Conservation (phyloP, 2,888 invertebrate species). For the Xiphydria camelus region DNA sequence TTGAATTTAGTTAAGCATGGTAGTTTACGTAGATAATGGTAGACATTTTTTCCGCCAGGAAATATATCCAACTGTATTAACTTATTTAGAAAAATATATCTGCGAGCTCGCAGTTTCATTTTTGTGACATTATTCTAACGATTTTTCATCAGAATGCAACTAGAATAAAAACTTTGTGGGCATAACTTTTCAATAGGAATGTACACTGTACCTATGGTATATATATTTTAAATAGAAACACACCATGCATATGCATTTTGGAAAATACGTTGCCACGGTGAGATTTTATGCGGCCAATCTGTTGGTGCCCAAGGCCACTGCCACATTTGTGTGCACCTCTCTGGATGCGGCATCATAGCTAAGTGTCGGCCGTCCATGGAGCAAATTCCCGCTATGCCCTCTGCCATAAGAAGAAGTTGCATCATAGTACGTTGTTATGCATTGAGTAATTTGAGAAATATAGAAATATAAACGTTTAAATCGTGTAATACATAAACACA, state of each 20-base stretch:
- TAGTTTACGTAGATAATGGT: too few species aligned
- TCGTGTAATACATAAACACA: too few species aligned
- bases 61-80: too few species aligned
- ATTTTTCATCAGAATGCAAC: background rate
- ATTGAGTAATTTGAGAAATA: background rate
- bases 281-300: conserved; percentile 61
- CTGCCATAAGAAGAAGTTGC: conserved; percentile 45
- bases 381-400: conserved; percentile 87
- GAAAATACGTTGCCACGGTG: conserved; percentile 93
- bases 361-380: conserved; percentile 91
- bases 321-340: conserved; percentile 86
- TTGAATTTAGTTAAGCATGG: too few species aligned
- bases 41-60: too few species aligned
- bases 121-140: too few species aligned
- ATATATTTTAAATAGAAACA: conserved; percentile 1
- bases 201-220: background rate
- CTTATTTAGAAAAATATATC: too few species aligned
- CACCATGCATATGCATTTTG: conserved; percentile 83
- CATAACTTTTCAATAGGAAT: background rate
- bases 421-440: too few species aligned
- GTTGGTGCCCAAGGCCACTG: conserved; percentile 79
- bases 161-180: background rate
- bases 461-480: background rate
- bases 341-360: conserved; percentile 99
- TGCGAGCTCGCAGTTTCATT: too few species aligned